phyloP scores from a whole-genome alignment of 1,140 invertebrate species.

The Ceratina japonica region DNA sequence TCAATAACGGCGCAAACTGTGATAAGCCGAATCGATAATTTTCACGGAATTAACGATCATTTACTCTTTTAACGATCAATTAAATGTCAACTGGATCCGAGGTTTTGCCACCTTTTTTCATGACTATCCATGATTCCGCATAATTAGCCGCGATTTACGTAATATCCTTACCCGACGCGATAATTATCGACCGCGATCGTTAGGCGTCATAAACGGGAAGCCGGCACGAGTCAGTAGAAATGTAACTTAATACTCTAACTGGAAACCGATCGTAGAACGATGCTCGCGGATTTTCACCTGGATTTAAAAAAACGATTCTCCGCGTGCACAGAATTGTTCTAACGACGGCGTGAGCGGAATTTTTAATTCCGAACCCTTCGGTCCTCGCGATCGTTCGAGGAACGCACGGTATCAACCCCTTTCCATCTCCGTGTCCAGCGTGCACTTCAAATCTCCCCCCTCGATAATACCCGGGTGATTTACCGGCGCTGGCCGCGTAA shows the following conservation, averaged over 20 bases:
- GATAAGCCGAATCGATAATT: constrained; percentile 45
- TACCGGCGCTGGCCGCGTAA: background rate
- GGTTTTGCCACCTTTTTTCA: constrained; percentile 5
- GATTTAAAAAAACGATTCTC: too few relatives aligned
- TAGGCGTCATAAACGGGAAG: too few relatives aligned
- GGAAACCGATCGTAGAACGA: too few relatives aligned
- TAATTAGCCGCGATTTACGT: constrained; percentile 37
- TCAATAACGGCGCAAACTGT: constrained; percentile 19
- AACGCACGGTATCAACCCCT: too few relatives aligned
- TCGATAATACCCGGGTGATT: constrained; percentile 22
- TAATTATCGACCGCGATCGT: background rate
- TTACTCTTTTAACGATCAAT: constrained; percentile 57
- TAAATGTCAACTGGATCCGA: constrained; percentile 53
- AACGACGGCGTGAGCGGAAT: too few relatives aligned
- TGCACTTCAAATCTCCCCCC: background rate
- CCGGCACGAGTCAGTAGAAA: too few relatives aligned
- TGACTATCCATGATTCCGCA: constrained; percentile 9
- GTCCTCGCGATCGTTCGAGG: too few relatives aligned
- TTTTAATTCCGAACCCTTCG: too few relatives aligned
- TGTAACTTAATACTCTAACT: too few relatives aligned
- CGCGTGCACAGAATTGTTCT: background rate
- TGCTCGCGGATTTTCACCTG: background rate
- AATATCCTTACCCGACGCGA: constrained; percentile 1
- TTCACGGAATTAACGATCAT: constrained; percentile 57
- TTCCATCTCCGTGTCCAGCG: too few relatives aligned